Conservation (phyloP, 1,140 invertebrate species). For the Oncopodura yosiiana region DNA sequence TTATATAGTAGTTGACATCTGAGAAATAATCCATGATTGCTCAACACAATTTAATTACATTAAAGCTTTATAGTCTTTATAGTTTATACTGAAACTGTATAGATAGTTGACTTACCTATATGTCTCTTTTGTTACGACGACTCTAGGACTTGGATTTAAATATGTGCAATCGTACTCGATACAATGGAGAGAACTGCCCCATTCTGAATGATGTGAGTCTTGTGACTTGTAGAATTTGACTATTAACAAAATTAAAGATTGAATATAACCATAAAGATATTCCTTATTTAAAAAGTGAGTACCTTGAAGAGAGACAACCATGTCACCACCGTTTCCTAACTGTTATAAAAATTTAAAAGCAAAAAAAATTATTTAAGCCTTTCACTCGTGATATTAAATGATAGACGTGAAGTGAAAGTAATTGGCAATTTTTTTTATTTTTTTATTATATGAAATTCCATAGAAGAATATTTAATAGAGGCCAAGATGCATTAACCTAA, state of each 20-base stretch:
- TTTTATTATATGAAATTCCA: too few species aligned
- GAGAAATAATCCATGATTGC: constrained; percentile 1
- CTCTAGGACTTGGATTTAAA: constrained; percentile 28
- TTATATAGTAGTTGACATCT: constrained; percentile 1
- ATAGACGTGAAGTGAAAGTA: too few species aligned
- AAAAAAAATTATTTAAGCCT: background rate
- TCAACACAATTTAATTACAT: background rate
- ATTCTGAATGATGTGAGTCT: constrained; percentile 33
- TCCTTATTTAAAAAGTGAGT: too few species aligned
- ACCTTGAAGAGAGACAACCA: constrained; percentile 33
- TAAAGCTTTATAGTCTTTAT: background rate
- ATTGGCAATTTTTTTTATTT: too few species aligned
- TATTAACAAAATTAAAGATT: too few species aligned
- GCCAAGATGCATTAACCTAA: constrained; percentile 7
- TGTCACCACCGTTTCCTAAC: constrained; percentile 26
- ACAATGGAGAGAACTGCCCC: constrained; percentile 31
- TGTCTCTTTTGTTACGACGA: constrained; percentile 34
- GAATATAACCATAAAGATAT: too few species aligned
- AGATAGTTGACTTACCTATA: constrained; percentile 26
- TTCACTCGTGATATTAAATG: too few species aligned
- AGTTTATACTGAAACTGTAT: constrained; percentile 5
- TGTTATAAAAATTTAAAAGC: constrained; percentile 21
- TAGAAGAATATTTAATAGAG: too few species aligned
- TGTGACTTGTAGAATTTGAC: constrained; percentile 35
- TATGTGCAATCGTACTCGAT: constrained; percentile 34